Conservation (phyloP, 1,140 invertebrate genomes). For the Cydia pomonella region DNA sequence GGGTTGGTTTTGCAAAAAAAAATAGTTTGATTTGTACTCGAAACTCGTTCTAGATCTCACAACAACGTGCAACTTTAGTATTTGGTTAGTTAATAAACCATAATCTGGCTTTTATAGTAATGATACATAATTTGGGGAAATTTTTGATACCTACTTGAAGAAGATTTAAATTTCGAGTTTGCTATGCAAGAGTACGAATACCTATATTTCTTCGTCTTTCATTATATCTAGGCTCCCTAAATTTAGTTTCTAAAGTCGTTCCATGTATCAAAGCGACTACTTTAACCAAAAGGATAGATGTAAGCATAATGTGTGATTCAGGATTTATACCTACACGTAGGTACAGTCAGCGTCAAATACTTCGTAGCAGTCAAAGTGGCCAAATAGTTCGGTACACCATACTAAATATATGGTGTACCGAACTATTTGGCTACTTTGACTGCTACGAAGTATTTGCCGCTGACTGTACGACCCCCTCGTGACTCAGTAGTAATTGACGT, state of each 20-base stretch:
- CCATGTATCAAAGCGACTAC: not conserved
- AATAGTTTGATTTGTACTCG: not conserved
- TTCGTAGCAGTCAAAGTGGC: no score
- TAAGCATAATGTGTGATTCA: not conserved
- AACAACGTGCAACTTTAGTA: not conserved
- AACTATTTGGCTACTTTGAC: no score
- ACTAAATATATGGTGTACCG: no score
- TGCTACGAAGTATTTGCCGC: no score
- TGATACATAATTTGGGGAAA: no score
- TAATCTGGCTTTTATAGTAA: not conserved
- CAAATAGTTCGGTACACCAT: no score
- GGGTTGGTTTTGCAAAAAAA: not conserved
- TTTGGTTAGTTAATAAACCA: not conserved
- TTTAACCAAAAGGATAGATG: not conserved
- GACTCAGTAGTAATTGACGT: conserved; percentile 2
- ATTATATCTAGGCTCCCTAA: no score
- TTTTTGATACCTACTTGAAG: not conserved
- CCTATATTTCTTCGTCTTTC: no score
- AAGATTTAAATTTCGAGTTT: not conserved
- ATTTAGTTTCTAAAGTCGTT: not conserved
- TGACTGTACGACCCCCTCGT: not conserved
- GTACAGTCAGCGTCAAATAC: no score
- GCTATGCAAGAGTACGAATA: not conserved
- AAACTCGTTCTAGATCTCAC: not conserved
- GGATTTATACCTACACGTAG: not conserved